Evolutionary conservation across 2,888 invertebrate species (phyloP), one percentile per base, ranked within the genome.

Genomic region (Leucophenga maculata): DNA sequence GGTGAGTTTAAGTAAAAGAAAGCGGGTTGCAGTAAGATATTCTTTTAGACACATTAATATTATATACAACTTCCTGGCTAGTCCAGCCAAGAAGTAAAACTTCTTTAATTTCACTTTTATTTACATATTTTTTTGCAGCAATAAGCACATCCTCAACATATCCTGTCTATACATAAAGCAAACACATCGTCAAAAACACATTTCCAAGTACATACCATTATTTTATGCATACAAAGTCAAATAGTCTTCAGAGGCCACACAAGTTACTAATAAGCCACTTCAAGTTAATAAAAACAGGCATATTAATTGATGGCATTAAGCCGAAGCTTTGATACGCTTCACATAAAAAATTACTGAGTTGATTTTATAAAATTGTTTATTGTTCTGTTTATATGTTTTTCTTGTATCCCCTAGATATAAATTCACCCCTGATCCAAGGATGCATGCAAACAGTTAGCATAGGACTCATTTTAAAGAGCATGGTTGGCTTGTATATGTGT

Each of bases 131-230:
- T 76, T 84, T 73, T 73, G 75, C n/a, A 82, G 73, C 83, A 82
- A 82, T 84, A 82, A 80, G 79, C 82, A 77, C 80, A 77, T 80
- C 84, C 80, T 64, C 22, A 72, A 57, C 66, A 65, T 64, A 64
- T 64, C 62, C 62, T 55, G 26, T 55, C 22, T 64, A 48, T 48
- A 75, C 83, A 74, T 79, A 77, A 84, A 78, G 77, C 78, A 74
- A 85, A 84, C 85, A 84, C 85, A 82, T 85, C 85, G 85, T 84
- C 85, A 85, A 85, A 85, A 82, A 85, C 77, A 78, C 77, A 83
- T 82, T 85, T 85, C 79, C 80, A 76, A 73, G 76, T 73, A 77
- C 48, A 20, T 31, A n/a, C 9, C 44, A 11, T 16, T 60, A 65
- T 59, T 65, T n/a, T n/a, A n/a, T n/a, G 66, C 48, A 64, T 64